These are phyloP conservation scores for Calosoma granatense DNA, from an alignment of 1,140 invertebrate species.

Conservation along the genomic window DNA sequence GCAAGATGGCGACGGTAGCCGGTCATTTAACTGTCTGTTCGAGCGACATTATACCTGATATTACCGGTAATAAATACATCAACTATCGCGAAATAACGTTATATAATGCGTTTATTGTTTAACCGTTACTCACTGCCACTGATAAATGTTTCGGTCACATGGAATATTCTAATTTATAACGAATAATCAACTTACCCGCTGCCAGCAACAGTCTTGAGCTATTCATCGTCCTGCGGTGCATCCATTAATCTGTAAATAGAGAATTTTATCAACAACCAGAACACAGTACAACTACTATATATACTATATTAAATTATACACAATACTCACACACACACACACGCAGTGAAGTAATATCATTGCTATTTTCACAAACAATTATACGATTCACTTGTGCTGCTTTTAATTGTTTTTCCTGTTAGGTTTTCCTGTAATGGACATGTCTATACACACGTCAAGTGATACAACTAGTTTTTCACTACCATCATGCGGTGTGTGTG, in stretches of 20 bases:
- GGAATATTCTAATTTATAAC: neutral
- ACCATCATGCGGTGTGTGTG: no score
- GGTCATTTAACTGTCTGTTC: slow-evolving; percentile 10
- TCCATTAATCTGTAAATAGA: neutral
- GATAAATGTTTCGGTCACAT: neutral
- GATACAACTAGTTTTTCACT: no score
- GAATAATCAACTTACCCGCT: neutral
- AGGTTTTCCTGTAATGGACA: no score
- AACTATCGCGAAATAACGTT: neutral
- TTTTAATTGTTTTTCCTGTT: no score
- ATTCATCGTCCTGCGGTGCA: neutral
- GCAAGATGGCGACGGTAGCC: neutral
- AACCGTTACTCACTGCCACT: neutral
- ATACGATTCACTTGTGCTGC: no score
- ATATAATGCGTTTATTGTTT: neutral
- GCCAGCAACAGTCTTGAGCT: neutral
- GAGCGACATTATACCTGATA: neutral
- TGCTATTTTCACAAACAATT: no score
- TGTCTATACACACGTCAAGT: no score
- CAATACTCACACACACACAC: no score
- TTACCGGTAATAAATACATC: neutral
- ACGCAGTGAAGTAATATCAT: no score
- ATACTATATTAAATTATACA: no score
- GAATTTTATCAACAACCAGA: no score
- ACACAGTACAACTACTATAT: no score